Evolutionary conservation across 2,797 vertebrate species (phyloP).

Genomic region (Serranus cabrilla): DNA sequence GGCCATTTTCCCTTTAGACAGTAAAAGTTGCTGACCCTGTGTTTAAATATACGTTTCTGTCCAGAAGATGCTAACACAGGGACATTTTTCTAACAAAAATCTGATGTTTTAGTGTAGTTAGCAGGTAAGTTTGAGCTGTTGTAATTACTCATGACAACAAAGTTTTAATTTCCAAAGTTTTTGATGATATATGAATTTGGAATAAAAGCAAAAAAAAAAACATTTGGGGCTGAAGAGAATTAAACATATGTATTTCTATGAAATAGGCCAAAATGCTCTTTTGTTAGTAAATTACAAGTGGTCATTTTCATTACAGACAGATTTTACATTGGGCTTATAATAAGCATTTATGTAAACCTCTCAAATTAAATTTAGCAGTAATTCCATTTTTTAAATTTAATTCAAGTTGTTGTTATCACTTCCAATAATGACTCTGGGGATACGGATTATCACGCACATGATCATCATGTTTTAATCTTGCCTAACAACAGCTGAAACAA

Average conservation of each 20-base stretch:
- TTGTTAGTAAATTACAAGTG: slow-evolving; percentile 1
- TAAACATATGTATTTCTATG: slow-evolving; percentile 4
- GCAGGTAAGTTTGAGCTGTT: neutral
- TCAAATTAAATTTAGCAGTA: slow-evolving; percentile 30
- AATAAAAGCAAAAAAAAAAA: neutral
- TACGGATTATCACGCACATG: slow-evolving; percentile 37
- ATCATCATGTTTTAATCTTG: slow-evolving; percentile 36
- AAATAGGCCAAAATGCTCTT: neutral
- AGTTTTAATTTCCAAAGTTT: neutral
- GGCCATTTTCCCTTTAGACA: no score
- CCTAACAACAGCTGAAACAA: slow-evolving; percentile 41
- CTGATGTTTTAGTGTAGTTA: neutral
- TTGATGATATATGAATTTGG: neutral
- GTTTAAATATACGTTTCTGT: neutral
- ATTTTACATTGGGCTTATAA: slow-evolving; percentile 12
- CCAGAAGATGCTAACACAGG: neutral
- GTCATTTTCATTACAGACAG: neutral
- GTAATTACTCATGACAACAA: neutral
- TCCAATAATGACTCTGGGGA: slow-evolving; percentile 26
- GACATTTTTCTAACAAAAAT: neutral
- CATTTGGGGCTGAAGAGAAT: neutral
- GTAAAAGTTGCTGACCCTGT: no score
- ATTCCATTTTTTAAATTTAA: slow-evolving; percentile 24
- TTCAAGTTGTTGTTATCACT: slow-evolving; percentile 34
- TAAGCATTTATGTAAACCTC: slow-evolving; percentile 25